Evolutionary conservation across 2,797 vertebrate genomes (phyloP), one percentile per base, ranked within the genome.

Genomic region (Gymnoscopelus microlampas): DNA sequence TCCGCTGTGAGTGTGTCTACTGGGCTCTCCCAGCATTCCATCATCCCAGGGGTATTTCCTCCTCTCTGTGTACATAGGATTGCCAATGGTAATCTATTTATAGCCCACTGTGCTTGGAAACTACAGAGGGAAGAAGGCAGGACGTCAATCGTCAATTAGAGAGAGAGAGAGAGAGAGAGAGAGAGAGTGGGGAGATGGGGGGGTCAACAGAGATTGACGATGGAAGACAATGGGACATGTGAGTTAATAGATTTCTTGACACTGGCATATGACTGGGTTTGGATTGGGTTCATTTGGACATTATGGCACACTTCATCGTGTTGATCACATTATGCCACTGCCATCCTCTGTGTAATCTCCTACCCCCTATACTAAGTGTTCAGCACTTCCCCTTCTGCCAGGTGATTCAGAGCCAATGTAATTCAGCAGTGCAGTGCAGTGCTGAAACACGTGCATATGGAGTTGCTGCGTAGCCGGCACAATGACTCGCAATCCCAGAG

Each of bases 1-100:
- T 60, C 29, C 14, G 9, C 23, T 32, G 24, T 29, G 12, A 5
- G 65, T 70, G 50, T 14, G 68, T 14, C 48, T 12, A 39, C 8
- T 44, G 53, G 56, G n/a, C 60, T 62, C 64, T 26, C 26, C 14
- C 58, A 65, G 49, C 1, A 1, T 60, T 71, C 58, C 48, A 73
- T 74, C 73, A 59, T 70, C 62, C 57, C 19, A 1, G 62, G 19
- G 58, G 44, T 14, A 67, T 24, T 51, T 48, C 60, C 4, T 54
- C 39, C 39, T 44, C 39, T 44, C 74, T 70, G 32, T 3, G 12
- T 64, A 66, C 71, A 60, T 62, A 26, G 23, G 49, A 53, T 14
- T 74, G 71, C 66, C 58, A 67, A 60, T 53, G 73, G 53, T 78
- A 57, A 73, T 70, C 71, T 77, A 78, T 71, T 77, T 71, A 81